Conservation (phyloP, 1,140 invertebrate genomes). For the Drosophila asahinai region DNA sequence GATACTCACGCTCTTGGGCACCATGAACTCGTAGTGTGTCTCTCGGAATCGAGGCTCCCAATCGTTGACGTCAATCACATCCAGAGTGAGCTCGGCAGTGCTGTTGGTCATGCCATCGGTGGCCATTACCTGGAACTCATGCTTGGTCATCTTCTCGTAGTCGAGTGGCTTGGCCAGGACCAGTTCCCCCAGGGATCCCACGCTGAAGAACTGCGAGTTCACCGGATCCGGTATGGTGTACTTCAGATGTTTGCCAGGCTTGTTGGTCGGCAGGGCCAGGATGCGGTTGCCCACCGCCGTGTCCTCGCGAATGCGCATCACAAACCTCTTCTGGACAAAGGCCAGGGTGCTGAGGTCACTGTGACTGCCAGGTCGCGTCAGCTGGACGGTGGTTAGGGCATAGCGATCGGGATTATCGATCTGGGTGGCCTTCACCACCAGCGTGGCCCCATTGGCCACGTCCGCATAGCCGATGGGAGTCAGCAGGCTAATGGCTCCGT, state of each 20-base stretch:
- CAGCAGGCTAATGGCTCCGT: constrained; percentile 87
- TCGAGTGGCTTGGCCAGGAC: constrained; percentile 91
- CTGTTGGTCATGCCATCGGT: constrained; percentile 89
- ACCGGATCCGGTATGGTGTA: constrained; percentile 81
- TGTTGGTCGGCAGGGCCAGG: constrained; percentile 87
- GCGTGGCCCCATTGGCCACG: constrained; percentile 88
- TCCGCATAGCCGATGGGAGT: constrained; percentile 88
- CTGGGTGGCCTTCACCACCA: constrained; percentile 93
- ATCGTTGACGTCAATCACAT: constrained; percentile 95
- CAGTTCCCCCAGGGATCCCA: constrained; percentile 92
- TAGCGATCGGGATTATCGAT: constrained; percentile 95
- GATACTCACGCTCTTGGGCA: constrained; percentile 80
- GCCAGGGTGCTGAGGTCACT: constrained; percentile 85
- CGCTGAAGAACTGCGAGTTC: constrained; percentile 86
- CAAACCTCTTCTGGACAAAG: constrained; percentile 91
- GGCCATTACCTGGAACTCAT: constrained; percentile 92
- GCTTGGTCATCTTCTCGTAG: constrained; percentile 91
- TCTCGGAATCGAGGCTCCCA: constrained; percentile 96
- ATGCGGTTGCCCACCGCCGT: constrained; percentile 90
- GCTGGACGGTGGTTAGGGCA: constrained; percentile 92
- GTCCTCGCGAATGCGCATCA: constrained; percentile 91
- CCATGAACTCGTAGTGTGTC: constrained; percentile 93
- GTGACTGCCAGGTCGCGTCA: constrained; percentile 85
- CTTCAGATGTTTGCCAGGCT: constrained; percentile 86
- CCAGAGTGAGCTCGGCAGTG: constrained; percentile 90